phyloP scores from a whole-genome alignment of 53 echinoderm and acorn worm species.

The Antedon mediterranea region DNA sequence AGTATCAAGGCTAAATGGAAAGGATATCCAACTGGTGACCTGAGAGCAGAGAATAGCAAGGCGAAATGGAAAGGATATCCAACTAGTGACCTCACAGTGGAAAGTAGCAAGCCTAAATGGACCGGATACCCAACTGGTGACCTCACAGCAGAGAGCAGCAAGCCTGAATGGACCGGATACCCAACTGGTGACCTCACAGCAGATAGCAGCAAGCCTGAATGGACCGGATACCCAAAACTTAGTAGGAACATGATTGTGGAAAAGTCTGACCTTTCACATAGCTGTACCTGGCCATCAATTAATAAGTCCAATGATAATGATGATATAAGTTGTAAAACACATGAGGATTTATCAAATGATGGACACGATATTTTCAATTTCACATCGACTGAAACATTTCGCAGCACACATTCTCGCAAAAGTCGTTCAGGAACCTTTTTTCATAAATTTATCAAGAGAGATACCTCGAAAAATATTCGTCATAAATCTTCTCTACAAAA shows the following conservation, averaged over 20 bases:
- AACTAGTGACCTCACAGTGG: background rate
- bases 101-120: background rate
- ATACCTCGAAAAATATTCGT: background rate
- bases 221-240: background rate
- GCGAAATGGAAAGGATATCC: no score
- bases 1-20: background rate
- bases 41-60: no score
- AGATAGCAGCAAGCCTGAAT: no score
- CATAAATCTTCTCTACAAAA: background rate
- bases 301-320: background rate
- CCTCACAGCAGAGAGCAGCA: no score
- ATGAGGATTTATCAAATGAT: background rate
- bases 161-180: no score
- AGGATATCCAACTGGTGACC: no score
- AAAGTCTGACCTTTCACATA: background rate
- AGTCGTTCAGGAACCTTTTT: background rate
- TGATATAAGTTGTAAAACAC: background rate
- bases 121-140: no score
- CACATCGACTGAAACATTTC: background rate
- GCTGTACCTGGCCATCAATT: background rate
- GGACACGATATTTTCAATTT: background rate
- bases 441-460: background rate
- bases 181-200: no score
- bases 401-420: background rate
- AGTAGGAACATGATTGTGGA: background rate